Evolutionary conservation across 2,888 invertebrate genomes (phyloP).

Genomic region (Anthophora plumipes): DNA sequence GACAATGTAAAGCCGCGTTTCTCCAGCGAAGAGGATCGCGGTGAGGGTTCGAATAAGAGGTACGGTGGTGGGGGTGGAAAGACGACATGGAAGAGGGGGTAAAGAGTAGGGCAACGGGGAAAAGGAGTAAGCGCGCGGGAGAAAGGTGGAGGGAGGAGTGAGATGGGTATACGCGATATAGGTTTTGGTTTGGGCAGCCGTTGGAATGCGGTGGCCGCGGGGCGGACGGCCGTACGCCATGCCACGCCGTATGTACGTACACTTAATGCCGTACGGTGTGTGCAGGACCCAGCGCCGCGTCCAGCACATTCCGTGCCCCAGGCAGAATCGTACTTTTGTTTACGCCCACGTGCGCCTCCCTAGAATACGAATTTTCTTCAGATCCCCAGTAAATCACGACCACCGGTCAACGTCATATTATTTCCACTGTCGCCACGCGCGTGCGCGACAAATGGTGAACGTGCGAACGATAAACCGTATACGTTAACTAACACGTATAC

Average conservation of each 20-base stretch:
- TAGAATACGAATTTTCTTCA: conserved; percentile 50
- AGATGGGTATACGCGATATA: conserved; percentile 73
- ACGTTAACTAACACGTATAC: background rate
- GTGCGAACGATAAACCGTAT: background rate
- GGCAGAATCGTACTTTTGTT: conserved; percentile 62
- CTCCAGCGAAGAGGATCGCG: conserved; percentile 45
- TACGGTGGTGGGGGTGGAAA: conserved; percentile 28
- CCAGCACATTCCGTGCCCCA: conserved; percentile 65
- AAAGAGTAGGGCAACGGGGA: conserved; percentile 50
- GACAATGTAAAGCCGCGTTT: conserved; percentile 47
- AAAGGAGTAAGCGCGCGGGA: conserved; percentile 35
- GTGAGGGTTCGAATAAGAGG: conserved; percentile 45
- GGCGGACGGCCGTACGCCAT: conserved; percentile 70
- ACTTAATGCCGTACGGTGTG: conserved; percentile 55
- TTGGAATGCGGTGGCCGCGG: conserved; percentile 79
- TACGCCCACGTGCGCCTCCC: conserved; percentile 54
- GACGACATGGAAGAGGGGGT: conserved; percentile 25
- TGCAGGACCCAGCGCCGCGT: conserved; percentile 55
- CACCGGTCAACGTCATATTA: conserved; percentile 19
- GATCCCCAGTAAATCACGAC: conserved; percentile 33
- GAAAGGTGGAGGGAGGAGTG: conserved; percentile 40
- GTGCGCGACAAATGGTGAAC: background rate
- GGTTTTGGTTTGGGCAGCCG: conserved; percentile 81
- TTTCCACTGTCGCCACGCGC: conserved; percentile 21
- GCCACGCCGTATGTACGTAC: conserved; percentile 55